These are phyloP conservation scores for Epicauta chinensis DNA, from an alignment of 1,140 invertebrate genomes.

Conservation along the genomic window DNA sequence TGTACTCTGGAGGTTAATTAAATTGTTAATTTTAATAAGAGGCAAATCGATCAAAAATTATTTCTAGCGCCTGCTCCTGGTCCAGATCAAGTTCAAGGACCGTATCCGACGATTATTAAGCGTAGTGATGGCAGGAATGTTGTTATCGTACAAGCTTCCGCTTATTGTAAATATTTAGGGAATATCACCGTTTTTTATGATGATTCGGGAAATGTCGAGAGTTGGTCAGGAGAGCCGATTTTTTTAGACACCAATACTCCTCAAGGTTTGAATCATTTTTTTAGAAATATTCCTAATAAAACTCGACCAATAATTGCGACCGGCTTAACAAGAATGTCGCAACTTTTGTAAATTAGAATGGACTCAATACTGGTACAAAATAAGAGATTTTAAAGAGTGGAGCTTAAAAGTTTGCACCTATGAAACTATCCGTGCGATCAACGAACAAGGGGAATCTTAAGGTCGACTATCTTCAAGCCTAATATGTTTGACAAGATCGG, in stretches of 20 bases:
- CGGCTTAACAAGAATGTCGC: too few relatives aligned
- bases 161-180: conserved; percentile 69
- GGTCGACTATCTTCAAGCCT: too few relatives aligned
- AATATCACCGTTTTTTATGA: conserved; percentile 68
- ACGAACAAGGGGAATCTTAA: too few relatives aligned
- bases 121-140: conserved; percentile 49
- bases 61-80: conserved; percentile 19
- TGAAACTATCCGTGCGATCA: too few relatives aligned
- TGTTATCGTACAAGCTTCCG: conserved; percentile 63
- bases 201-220: conserved; percentile 57
- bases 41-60: not conserved
- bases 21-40: too few relatives aligned
- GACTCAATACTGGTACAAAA: not conserved
- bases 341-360: not conserved
- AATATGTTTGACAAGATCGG: too few relatives aligned
- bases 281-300: too few relatives aligned
- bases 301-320: too few relatives aligned
- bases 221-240: conserved; percentile 69
- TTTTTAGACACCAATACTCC: conserved; percentile 57
- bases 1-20: conserved; percentile 27
- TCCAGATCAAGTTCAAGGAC: conserved; percentile 45
- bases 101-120: conserved; percentile 45
- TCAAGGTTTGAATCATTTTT: conserved; percentile 47
- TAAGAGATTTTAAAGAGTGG: too few relatives aligned
- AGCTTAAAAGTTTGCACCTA: too few relatives aligned